Base-by-base conservation (phyloP, 2,113 vertebrate genomes). In the Coptodon bakossiorum region DNA sequence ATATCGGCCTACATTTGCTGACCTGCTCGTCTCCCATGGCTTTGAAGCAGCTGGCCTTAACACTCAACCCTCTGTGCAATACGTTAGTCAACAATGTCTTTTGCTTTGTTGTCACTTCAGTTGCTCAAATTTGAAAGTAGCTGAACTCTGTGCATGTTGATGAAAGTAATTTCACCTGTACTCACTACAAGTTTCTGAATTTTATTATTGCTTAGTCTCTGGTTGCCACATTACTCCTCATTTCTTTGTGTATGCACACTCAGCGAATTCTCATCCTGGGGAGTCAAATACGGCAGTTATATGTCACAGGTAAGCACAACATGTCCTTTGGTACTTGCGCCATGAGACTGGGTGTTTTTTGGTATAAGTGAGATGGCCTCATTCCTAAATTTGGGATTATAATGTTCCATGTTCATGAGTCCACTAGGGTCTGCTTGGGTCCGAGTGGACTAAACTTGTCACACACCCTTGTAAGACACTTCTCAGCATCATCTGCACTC, bases 341-440 rank as follows among this genome's bases (percentile, higher is more conserved):
- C 1, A 45, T 73, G 22, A 73, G 68, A 48, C 43, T 17, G 24
- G 24, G 2, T 4, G 0, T 0, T 7, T 48, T 38, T 38, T 76
- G 24, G 16, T 29, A 50, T 50, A 31, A 31, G 43, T 19, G 43
- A 76, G 43, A 29, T 19, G 43, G 16, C 9, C 22, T 76, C n/a
- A 24, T 27, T 48, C 24, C 22, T 17, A 76, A 48, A 76, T 27
- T 9, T 76, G 40, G 13, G 68, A 73, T 48, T 73, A 45, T 73
- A 73, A 27, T 27, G 4, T 29, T 45, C 40, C 0, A 16, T 73
- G 22, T 73, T 45, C 40, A 17, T 27, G 40, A 73, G 68, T 73
- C 40, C 14, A 6, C 40, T 27, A 11, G 1, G 22, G 22, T 48
- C 40, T 10, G 68, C 40, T 45, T 45, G 14, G 68, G 24, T 29